A percentile compares a stretch with the other conserved stretches of the same genome.
phyloP scores from a whole-genome alignment of 2,113 vertebrate genomes.

The Rhagologus leucostigma region DNA sequence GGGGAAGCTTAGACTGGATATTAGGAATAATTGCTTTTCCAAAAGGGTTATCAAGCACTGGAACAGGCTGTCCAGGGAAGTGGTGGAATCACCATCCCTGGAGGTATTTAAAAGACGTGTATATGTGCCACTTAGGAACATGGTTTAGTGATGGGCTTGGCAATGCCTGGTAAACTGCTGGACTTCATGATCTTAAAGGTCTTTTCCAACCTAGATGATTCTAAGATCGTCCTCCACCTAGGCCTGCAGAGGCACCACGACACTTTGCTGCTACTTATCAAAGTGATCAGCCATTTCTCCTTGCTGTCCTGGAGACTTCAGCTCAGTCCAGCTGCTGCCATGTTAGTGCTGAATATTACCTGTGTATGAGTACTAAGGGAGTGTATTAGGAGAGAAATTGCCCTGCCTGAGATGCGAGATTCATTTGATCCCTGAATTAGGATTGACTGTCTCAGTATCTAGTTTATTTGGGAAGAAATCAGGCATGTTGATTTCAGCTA shows the following conservation, averaged over 20 bases:
- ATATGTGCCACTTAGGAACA: fast-evolving
- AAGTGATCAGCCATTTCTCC: not conserved
- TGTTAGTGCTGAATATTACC: not conserved
- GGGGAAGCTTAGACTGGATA: not conserved
- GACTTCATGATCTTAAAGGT: not conserved
- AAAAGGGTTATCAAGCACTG: not conserved
- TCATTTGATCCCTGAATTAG: not conserved
- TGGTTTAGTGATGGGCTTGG: not conserved
- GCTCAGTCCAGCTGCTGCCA: not conserved
- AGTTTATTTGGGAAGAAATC: not conserved
- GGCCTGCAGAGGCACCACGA: fast-evolving
- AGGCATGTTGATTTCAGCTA: not conserved
- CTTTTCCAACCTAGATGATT: not conserved
- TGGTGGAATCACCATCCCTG: not conserved
- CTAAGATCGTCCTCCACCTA: not conserved
- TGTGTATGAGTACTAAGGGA: not conserved
- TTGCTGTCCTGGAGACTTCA: not conserved
- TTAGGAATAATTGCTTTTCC: not conserved
- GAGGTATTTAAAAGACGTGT: not conserved
- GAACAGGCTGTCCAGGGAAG: not conserved
- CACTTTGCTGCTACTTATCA: not conserved
- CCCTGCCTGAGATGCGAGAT: fast-evolving
- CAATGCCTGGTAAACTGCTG: not conserved
- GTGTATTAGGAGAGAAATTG: not conserved
- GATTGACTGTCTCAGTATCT: not conserved